phyloP scores from a whole-genome alignment of 2,888 invertebrate genomes.

The Charanyca ferruginea region DNA sequence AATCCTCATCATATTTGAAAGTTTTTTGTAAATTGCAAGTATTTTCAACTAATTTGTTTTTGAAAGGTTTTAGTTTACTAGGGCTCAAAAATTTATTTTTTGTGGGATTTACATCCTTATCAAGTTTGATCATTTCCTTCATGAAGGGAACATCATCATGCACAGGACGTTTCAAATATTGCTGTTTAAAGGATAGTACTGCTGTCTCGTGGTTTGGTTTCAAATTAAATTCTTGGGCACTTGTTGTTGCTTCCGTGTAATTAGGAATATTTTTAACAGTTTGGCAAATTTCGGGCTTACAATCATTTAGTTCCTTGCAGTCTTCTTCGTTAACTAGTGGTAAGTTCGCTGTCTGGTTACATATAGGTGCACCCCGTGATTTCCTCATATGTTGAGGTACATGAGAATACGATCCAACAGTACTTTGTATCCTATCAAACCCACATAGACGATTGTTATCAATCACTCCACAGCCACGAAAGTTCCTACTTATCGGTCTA shows the following conservation, averaged over 20 bases:
- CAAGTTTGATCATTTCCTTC: conserved; percentile 3
- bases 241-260: not conserved
- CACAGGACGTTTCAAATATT: conserved; percentile 1
- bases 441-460: conserved; percentile 50
- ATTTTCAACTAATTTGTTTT: not conserved
- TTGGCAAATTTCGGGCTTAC: not conserved
- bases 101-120: conserved; percentile 16
- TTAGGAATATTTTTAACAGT: conserved; percentile 11
- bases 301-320: not conserved
- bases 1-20: conserved; percentile 9
- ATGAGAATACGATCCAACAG: conserved; percentile 14
- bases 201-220: conserved; percentile 12
- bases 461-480: conserved; percentile 53
- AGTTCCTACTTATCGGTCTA: conserved; percentile 39
- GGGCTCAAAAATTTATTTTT: not conserved
- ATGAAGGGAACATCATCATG: not conserved
- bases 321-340: conserved; percentile 45
- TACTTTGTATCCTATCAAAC: conserved; percentile 19
- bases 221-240: conserved; percentile 4
- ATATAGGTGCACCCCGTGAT: not conserved
- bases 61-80: not conserved
- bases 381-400: conserved; percentile 6
- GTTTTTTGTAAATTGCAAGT: conserved; percentile 18
- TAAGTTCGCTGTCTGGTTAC: conserved; percentile 23
- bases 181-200: conserved; percentile 18